These are phyloP conservation scores for Stictonetta naevosa DNA, from an alignment of 2,113 vertebrate genomes.

Conservation along the genomic window DNA sequence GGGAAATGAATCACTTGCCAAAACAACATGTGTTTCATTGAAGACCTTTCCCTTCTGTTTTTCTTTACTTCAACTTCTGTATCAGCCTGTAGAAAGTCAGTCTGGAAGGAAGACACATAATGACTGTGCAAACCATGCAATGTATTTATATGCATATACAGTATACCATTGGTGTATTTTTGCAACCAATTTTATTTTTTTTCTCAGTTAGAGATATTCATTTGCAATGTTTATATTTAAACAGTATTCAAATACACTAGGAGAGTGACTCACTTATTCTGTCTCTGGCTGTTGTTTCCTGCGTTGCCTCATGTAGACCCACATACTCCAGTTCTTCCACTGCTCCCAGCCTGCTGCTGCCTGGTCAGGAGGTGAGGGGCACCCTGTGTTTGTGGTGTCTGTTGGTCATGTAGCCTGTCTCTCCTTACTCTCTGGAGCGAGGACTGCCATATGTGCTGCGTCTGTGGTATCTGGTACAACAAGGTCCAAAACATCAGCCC, in stretches of 20 bases:
- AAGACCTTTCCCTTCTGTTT: conserved; percentile 16
- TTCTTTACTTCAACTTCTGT: not conserved
- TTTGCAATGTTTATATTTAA: conserved; percentile 62
- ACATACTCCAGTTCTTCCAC: not conserved
- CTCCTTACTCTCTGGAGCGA: not conserved
- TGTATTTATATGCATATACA: conserved; percentile 16
- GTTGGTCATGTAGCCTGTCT: not conserved
- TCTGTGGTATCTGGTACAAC: not conserved
- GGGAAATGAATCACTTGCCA: not conserved
- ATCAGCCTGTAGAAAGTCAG: not conserved
- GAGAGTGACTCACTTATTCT: conserved; percentile 20
- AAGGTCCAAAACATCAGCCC: not conserved
- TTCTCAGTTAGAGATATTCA: conserved; percentile 27
- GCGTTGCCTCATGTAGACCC: not conserved
- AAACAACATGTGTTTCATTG: not conserved
- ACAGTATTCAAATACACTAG: conserved; percentile 25
- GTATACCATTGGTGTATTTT: conserved; percentile 34
- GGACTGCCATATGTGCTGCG: not conserved
- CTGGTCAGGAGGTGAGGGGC: not conserved
- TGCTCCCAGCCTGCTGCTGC: not conserved
- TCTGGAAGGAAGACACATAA: not conserved
- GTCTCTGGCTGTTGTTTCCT: not conserved
- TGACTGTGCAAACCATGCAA: not conserved
- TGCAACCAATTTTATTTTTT: conserved; percentile 40
- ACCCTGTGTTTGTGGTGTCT: not conserved